Evolutionary conservation across 2,113 vertebrate genomes (phyloP), one percentile per base, ranked within the genome.

Genomic region (Leiothrix lutea): DNA sequence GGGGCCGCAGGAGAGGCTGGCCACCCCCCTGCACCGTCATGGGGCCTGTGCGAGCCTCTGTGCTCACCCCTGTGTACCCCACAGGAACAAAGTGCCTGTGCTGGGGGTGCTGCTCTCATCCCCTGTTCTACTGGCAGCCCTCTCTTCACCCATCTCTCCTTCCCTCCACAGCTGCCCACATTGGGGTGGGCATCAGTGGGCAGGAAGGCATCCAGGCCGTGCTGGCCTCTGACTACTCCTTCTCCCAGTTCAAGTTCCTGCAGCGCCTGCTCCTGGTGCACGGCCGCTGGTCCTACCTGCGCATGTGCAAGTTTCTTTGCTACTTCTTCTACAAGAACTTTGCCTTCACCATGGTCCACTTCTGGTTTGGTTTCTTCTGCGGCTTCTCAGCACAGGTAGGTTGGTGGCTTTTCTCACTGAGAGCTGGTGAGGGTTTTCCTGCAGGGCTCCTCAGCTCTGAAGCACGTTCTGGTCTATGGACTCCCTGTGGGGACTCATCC

Each of bases 291-390:
- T 99, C 99, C 67, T 99, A 99, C 97, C 97, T 99, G 38, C 98
- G 99, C 85, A 99, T 99, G 99, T 99, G 99, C 98, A 99, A 99
- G 28, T 99, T 99, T 97, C 99, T 99, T 92, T 99, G 99, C 95
- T 99, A 99, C 88, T 99, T 99, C 98, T 99, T 99, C 98, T 99
- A 99, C 97, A 99, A 94, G 98, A 99, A 99, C 96, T 99, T 99
- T 2, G 99, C 99, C 89, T 99, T 99, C 98, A 99, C 99, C 97
- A 99, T 99, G 99, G 99, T 99, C 97, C 99, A 99, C 97, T 99
- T 99, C 98, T 99, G 99, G 99, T 99, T 99, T 10, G 99, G 99
- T 79, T 99, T 99, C 98, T 99, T 99, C 98, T 99, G 99, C 0
- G 99, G 99, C 80, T 99, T 99, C 96, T 99, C 99, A 0, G 99